phyloP scores from a whole-genome alignment of 2,113 vertebrate species.

The Jacana jacana region DNA sequence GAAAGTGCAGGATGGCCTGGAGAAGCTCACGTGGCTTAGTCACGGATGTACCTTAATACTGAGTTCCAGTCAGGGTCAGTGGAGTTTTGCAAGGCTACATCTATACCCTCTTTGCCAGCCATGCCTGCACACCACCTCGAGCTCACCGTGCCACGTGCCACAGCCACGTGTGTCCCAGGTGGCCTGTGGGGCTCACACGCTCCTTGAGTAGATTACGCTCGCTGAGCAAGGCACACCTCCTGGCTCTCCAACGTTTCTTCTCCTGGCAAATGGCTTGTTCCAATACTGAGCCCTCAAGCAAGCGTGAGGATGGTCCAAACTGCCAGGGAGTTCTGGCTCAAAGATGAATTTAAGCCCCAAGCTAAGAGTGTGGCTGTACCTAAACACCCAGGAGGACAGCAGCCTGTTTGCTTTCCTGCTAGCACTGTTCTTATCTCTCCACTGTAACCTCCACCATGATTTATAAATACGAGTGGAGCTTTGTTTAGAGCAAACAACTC shows the following conservation, averaged over 20 bases:
- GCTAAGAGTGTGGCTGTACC: neutral
- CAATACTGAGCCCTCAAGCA: neutral
- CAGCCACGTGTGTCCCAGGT: neutral
- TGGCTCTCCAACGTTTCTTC: neutral
- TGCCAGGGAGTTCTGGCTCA: neutral
- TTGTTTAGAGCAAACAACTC: neutral
- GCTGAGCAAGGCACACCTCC: neutral
- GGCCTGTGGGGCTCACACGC: neutral
- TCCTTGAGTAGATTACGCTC: accelerated
- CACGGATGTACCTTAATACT: neutral
- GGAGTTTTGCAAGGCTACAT: neutral
- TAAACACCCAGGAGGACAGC: neutral
- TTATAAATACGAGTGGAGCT: neutral
- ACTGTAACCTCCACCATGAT: neutral
- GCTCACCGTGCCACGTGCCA: neutral
- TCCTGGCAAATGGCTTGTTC: neutral
- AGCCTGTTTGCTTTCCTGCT: neutral
- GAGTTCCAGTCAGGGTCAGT: neutral
- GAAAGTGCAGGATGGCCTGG: neutral
- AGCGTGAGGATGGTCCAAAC: neutral
- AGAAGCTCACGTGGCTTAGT: neutral
- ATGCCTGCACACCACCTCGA: neutral
- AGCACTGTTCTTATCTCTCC: neutral
- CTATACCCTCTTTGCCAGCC: neutral
- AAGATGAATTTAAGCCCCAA: neutral